Evolutionary conservation across 2,797 vertebrate species (phyloP).

Genomic region (Macrochelys suwanniensis): DNA sequence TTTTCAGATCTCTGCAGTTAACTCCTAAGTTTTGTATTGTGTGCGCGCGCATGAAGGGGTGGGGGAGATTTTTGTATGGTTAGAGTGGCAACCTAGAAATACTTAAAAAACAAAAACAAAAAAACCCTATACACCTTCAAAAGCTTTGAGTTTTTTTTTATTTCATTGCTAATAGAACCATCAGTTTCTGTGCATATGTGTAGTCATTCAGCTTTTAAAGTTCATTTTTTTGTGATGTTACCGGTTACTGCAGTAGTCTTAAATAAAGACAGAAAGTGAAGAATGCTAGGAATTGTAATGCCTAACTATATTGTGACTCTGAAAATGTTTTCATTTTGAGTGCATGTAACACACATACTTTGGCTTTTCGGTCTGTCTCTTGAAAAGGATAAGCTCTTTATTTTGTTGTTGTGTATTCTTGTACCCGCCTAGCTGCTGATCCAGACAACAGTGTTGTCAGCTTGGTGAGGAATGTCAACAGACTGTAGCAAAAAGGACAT

Average conservation of each 20-base stretch:
- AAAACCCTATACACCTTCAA: not conserved
- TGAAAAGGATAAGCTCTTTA: slow-evolving; percentile 25
- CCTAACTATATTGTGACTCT: not conserved
- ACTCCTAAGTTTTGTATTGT: not conserved
- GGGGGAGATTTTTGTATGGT: not conserved
- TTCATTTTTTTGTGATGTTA: not conserved
- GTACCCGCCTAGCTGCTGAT: slow-evolving; percentile 22
- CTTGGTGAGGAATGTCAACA: slow-evolving; percentile 60
- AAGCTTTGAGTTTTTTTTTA: not conserved
- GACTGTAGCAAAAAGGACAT: slow-evolving; percentile 60
- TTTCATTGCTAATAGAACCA: too few relatives aligned
- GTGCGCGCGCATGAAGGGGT: not conserved
- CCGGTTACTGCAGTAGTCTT: not conserved
- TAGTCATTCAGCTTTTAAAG: not conserved
- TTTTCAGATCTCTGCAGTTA: not conserved
- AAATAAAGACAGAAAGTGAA: not conserved
- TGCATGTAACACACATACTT: slow-evolving; percentile 10
- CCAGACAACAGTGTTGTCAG: not conserved
- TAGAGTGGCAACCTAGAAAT: not conserved
- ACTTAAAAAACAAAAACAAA: not conserved
- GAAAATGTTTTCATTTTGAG: not conserved
- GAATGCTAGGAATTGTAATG: not conserved
- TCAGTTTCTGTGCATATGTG: too few relatives aligned
- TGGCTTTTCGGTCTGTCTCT: slow-evolving; percentile 37
- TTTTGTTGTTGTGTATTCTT: slow-evolving; percentile 55